A percentile compares a stretch with the other conserved stretches of the same genome.
Conservation (phyloP, 2,113 vertebrate species). For the Trogon surrucura region DNA sequence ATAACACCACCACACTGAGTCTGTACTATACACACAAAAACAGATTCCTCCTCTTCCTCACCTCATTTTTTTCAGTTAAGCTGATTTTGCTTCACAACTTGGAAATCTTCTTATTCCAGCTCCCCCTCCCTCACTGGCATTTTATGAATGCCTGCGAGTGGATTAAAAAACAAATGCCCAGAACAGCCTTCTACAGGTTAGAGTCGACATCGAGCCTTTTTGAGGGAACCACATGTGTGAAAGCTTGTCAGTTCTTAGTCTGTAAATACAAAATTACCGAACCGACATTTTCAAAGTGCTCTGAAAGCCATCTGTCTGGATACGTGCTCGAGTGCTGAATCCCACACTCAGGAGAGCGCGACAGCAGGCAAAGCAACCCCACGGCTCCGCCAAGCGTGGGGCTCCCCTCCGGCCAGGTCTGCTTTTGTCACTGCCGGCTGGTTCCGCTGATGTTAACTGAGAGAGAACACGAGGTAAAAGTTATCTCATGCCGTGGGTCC, state of each 20-base stretch:
- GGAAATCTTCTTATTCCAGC: background rate
- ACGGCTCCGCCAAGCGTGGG: background rate
- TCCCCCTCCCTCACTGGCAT: background rate
- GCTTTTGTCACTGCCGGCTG: background rate
- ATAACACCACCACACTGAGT: background rate
- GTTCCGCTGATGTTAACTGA: background rate
- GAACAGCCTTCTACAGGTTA: background rate
- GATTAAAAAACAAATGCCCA: background rate
- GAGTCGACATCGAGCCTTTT: accelerated
- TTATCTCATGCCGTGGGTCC: background rate
- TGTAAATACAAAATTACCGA: background rate
- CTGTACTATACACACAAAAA: background rate
- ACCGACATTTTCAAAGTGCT: background rate
- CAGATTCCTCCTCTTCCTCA: background rate
- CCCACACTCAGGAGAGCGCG: background rate
- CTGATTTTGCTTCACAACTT: background rate
- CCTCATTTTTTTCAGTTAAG: background rate
- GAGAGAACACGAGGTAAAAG: background rate
- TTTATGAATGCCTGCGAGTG: background rate
- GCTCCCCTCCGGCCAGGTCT: background rate
- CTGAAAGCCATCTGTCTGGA: background rate
- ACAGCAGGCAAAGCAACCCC: background rate
- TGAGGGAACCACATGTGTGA: background rate
- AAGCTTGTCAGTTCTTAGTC: background rate
- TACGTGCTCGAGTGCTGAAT: accelerated